Conservation (phyloP, 2,797 vertebrate species). For the Tokudaia muenninki region DNA sequence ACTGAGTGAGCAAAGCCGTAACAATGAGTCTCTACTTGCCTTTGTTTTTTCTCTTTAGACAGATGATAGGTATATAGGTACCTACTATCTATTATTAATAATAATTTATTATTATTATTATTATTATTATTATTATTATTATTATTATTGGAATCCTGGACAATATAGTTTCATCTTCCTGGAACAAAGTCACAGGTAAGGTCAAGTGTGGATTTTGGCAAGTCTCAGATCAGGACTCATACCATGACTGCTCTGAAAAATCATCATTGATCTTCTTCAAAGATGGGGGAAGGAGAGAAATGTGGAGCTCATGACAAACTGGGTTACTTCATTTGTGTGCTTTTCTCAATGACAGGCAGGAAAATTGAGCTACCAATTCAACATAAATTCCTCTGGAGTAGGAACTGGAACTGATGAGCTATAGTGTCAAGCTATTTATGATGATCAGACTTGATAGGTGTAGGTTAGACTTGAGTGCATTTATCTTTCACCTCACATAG, state of each 20-base stretch:
- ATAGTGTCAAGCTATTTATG: slow-evolving; percentile 56
- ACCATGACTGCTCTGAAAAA: not conserved
- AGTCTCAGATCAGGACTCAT: slow-evolving; percentile 36
- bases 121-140: not conserved
- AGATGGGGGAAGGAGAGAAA: not conserved
- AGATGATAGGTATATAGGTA: not conserved
- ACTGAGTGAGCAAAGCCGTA: not conserved
- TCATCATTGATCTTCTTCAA: not conserved
- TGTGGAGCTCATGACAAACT: not conserved
- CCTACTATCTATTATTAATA: not conserved
- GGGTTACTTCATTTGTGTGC: not conserved
- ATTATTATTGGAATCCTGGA: not conserved
- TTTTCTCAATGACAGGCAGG: slow-evolving; percentile 40
- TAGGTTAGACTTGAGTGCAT: slow-evolving; percentile 56
- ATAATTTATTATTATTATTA: not conserved
- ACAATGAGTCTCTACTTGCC: not conserved
- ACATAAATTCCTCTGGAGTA: slow-evolving; percentile 58
- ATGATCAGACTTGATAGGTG: slow-evolving; percentile 69
- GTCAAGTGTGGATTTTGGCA: not conserved
- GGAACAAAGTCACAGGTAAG: slow-evolving; percentile 11
- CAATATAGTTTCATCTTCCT: not conserved
- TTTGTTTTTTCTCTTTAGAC: not conserved
- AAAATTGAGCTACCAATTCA: slow-evolving; percentile 66
- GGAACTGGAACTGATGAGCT: slow-evolving; percentile 29
- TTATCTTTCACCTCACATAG: slow-evolving; percentile 66